Evolutionary conservation across 2,113 vertebrate genomes (phyloP).

Genomic region (Megaceryle torquata): DNA sequence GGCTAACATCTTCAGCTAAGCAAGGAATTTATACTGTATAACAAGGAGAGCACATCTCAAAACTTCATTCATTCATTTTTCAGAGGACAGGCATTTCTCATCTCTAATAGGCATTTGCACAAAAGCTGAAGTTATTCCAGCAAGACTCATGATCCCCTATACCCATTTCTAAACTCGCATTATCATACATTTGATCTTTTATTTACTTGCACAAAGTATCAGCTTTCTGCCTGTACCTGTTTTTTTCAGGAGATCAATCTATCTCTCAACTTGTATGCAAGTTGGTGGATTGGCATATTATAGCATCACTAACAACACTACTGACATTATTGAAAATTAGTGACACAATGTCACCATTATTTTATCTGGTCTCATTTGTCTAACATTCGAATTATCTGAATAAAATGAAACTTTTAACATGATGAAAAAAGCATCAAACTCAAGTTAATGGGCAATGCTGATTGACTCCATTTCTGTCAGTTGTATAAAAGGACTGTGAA

Average conservation of each 20-base stretch:
- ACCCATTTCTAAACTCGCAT: background rate
- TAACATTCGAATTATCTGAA: background rate
- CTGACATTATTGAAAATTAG: background rate
- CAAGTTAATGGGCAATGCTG: background rate
- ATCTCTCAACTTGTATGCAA: background rate
- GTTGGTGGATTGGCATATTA: background rate
- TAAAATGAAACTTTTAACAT: background rate
- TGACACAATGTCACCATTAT: background rate
- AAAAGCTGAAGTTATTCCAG: conserved; percentile 5
- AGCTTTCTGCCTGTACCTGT: background rate
- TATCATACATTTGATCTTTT: background rate
- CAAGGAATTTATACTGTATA: background rate
- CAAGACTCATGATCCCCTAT: background rate
- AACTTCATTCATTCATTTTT: conserved; percentile 16
- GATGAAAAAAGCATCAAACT: background rate
- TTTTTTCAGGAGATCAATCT: background rate
- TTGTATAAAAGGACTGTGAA: background rate
- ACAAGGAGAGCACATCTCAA: background rate
- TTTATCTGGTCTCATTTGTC: background rate
- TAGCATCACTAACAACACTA: background rate
- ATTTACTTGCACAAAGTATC: background rate
- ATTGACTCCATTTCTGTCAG: background rate
- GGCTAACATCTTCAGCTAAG: background rate
- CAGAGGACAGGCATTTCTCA: background rate
- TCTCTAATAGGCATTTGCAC: background rate